These are phyloP conservation scores for Cheilosia urbana DNA, from an alignment of 2,888 invertebrate species.

Conservation along the genomic window DNA sequence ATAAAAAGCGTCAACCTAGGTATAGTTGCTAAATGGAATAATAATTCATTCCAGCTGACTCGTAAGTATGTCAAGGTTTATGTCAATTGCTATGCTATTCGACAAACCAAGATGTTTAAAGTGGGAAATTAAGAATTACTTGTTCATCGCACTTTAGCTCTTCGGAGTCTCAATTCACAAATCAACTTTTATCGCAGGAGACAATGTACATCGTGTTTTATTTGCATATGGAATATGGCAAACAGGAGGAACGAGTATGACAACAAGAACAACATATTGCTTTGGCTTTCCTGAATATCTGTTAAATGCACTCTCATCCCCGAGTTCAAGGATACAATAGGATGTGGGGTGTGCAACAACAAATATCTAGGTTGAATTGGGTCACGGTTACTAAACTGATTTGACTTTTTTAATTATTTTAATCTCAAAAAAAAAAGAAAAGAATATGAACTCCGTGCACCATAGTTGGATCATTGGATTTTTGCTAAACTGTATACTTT, in stretches of 20 bases:
- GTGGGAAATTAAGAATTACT: too few species aligned
- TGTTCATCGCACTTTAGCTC: too few species aligned
- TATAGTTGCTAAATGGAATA: too few species aligned
- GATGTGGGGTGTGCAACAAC: background rate
- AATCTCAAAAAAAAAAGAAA: background rate
- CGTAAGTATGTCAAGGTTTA: too few species aligned
- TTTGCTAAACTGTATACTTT: background rate
- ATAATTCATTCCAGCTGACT: too few species aligned
- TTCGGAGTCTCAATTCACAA: too few species aligned
- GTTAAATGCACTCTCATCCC: conserved; percentile 9
- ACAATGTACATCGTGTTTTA: too few species aligned
- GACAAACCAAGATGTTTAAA: too few species aligned
- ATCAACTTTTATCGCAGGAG: too few species aligned
- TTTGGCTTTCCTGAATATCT: conserved; percentile 12
- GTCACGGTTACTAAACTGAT: conserved; percentile 32
- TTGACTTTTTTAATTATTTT: background rate
- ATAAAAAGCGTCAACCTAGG: too few species aligned
- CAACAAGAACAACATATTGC: conserved; percentile 9
- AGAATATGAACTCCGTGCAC: background rate
- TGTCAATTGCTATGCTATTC: too few species aligned
- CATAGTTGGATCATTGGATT: background rate
- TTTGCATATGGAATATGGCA: too few species aligned
- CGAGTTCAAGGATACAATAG: conserved; percentile 26
- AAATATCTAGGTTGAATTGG: conserved; percentile 28
- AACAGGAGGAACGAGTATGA: background rate